Evolutionary conservation across 1,140 invertebrate species (phyloP).

Genomic region (Ceratina calcarata): DNA sequence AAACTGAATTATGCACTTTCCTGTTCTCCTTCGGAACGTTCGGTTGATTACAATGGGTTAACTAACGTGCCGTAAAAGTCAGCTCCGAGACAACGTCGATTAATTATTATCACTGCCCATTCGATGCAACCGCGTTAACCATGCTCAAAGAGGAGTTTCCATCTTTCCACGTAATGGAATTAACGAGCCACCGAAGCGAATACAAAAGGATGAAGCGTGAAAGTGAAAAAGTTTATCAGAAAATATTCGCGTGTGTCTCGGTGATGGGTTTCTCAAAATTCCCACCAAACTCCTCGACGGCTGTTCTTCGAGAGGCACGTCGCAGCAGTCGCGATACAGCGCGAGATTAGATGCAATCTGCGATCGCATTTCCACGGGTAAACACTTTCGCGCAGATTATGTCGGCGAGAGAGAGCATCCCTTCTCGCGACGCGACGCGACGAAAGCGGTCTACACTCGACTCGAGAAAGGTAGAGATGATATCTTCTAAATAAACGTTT

Average conservation of each 20-base stretch:
- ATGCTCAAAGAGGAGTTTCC: background rate
- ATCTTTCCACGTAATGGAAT: background rate
- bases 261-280: background rate
- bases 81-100: background rate
- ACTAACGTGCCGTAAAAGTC: background rate
- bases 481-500: slow-evolving; percentile 64
- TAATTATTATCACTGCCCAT: background rate
- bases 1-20: slow-evolving; percentile 29
- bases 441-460: slow-evolving; percentile 29
- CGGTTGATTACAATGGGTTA: slow-evolving; percentile 7
- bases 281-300: background rate
- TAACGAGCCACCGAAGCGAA: background rate
- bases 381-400: slow-evolving; percentile 54
- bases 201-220: background rate
- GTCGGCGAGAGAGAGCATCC: slow-evolving; percentile 32
- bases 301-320: slow-evolving; percentile 9
- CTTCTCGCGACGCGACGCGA: background rate
- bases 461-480: slow-evolving; percentile 52
- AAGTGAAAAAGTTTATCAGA: background rate
- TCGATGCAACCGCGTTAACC: background rate
- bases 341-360: slow-evolving; percentile 54
- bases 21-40: slow-evolving; percentile 12
- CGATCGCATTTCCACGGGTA: slow-evolving; percentile 53
- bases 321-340: slow-evolving; percentile 26
- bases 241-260: background rate